phyloP scores from a whole-genome alignment of 2,888 invertebrate genomes.

The Oxytorus armatus region DNA sequence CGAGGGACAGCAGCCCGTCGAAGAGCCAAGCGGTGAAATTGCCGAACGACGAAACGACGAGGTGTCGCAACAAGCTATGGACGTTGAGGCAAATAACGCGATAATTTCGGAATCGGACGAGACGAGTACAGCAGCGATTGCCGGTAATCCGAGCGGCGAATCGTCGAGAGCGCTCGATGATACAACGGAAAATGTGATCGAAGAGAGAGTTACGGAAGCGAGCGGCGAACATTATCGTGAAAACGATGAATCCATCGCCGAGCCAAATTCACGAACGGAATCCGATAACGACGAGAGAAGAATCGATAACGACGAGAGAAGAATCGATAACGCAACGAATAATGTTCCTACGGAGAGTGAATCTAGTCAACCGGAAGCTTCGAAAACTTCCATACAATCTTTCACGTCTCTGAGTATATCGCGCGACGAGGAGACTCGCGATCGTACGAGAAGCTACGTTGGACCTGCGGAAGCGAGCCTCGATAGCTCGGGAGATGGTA shows the following conservation, averaged over 20 bases:
- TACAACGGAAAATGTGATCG: conserved; percentile 67
- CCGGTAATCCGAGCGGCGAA: conserved; percentile 35
- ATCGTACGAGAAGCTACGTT: conserved; percentile 64
- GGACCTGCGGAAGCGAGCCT: conserved; percentile 69
- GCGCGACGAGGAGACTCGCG: conserved; percentile 67
- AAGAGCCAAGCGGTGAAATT: conserved; percentile 48
- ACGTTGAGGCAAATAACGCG: conserved; percentile 42
- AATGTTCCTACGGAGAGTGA: conserved; percentile 77
- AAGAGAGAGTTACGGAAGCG: conserved; percentile 58
- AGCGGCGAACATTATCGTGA: conserved; percentile 39
- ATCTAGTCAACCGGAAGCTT: conserved; percentile 70
- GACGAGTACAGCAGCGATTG: conserved; percentile 5
- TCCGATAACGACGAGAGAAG: conserved; percentile 60
- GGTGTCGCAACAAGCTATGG: conserved; percentile 33
- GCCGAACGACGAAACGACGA: conserved; percentile 27
- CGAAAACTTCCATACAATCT: conserved; percentile 75
- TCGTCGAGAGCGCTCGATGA: conserved; percentile 42
- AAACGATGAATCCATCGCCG: conserved; percentile 51
- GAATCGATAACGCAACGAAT: conserved; percentile 62
- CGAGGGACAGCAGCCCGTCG: conserved; percentile 73
- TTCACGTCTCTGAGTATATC: conserved; percentile 73
- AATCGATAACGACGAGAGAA: conserved; percentile 63
- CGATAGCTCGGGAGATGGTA: conserved; percentile 73
- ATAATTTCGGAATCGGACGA: conserved; percentile 43
- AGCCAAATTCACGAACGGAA: conserved; percentile 48